Conservation (phyloP, 2,113 vertebrate genomes). For the Thymallus thymallus region DNA sequence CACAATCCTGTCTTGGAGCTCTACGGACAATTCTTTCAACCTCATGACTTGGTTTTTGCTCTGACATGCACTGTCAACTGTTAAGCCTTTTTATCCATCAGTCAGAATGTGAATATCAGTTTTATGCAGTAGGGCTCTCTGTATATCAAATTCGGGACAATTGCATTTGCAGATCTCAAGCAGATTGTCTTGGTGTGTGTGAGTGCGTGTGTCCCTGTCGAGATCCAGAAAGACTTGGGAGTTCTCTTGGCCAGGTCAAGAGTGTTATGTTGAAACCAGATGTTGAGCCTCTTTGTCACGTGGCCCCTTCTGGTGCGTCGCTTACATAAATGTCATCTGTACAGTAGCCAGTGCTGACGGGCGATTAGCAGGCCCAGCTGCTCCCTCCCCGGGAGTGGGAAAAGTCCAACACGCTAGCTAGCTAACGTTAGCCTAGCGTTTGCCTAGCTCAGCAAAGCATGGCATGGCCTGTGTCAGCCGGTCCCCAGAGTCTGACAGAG, state of each 20-base stretch:
- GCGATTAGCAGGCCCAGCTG: constrained; percentile 27
- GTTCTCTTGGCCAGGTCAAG: constrained; percentile 38
- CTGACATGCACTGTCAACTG: too few relatives aligned
- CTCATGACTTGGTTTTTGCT: too few relatives aligned
- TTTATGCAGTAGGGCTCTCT: constrained; percentile 21
- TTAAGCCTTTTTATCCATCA: too few relatives aligned
- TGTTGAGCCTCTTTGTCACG: constrained; percentile 58
- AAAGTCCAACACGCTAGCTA: background rate
- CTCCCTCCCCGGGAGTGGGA: constrained; percentile 19
- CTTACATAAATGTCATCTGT: constrained; percentile 63
- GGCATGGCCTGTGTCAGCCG: background rate
- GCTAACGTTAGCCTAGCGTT: background rate
- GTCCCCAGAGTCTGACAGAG: background rate
- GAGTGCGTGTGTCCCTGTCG: background rate
- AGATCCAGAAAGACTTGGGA: constrained; percentile 20
- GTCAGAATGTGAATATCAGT: too few relatives aligned
- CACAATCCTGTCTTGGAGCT: too few relatives aligned
- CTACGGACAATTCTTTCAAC: too few relatives aligned
- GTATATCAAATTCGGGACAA: background rate
- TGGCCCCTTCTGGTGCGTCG: constrained; percentile 49
- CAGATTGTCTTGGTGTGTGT: background rate
- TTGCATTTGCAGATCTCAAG: background rate
- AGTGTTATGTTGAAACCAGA: constrained; percentile 62
- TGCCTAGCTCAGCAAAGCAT: background rate
- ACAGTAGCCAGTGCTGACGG: constrained; percentile 46